Base-by-base conservation (phyloP, 2,113 vertebrate species). In the Lates calcarifer region DNA sequence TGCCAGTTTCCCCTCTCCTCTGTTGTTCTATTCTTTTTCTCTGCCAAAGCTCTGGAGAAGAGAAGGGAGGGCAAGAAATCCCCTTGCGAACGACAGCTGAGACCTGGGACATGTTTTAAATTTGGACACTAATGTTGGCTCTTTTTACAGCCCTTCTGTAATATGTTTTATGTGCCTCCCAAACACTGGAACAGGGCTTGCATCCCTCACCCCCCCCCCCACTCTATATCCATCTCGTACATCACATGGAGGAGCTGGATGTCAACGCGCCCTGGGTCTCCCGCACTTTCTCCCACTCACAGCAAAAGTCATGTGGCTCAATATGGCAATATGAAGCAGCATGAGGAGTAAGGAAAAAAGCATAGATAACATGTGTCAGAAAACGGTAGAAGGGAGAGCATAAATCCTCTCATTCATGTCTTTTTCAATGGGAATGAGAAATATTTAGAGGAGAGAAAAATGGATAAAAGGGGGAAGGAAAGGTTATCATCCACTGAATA, bases 101-200 rank as follows among this genome's bases (percentile, higher is more conserved):
- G 89, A 90, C 84, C 86, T 85, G 84, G 88, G 84, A 91, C 87
- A 86, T 88, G 93, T 93, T 94, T 93, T 89, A 87, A 91, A 93
- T 92, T 91, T 92, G 88, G 77, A 89, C 77, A 83, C 77, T 77
- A 85, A 91, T 77, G 65, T 81, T 81, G 78, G 82, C 74, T 84
- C 62, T 87, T 89, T 89, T 87, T 85, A 87, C 39, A 22, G 58
- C 77, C 64, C 66, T 76, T 89, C 84, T 89, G 81, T 87, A 84
- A 89, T 83, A 73, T 90, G 83, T 89, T 93, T 91, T 89, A 91
- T 86, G 80, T 83, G 81, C 77, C 85, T 88, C 77, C 77, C 88
- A 79, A 85, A 89, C 60, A 87, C 53, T 90, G 87, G 83, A 86
- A 86, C 51, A 1, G 62, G 14, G 45, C 53, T 85, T 7, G 65